phyloP scores from a whole-genome alignment of 2,888 invertebrate species.

The Nyleta sp. region DNA sequence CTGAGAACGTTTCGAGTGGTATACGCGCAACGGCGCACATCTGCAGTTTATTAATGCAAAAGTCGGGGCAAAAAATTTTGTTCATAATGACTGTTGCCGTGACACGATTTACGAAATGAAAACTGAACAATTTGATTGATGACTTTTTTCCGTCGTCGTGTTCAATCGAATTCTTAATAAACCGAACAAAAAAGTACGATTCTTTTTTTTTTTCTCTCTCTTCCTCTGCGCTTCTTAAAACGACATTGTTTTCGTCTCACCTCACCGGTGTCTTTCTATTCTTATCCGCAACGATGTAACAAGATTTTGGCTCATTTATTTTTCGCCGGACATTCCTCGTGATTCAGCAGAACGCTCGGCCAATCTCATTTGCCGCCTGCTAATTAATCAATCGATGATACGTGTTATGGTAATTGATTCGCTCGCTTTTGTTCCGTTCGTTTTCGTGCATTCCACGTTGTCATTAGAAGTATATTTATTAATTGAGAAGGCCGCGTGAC shows the following conservation, averaged over 20 bases:
- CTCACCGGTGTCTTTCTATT: slow-evolving; percentile 59
- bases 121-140: too few relatives aligned
- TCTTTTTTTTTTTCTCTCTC: too few relatives aligned
- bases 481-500: too few relatives aligned
- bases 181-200: too few relatives aligned
- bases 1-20: slow-evolving; percentile 2
- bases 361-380: slow-evolving; percentile 34
- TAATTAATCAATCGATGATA: slow-evolving; percentile 56
- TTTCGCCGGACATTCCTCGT: slow-evolving; percentile 46
- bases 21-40: not conserved
- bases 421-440: slow-evolving; percentile 5
- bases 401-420: slow-evolving; percentile 51
- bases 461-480: slow-evolving; percentile 27
- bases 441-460: not conserved
- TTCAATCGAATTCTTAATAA: too few relatives aligned
- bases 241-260: slow-evolving; percentile 66
- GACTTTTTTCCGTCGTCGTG: not conserved
- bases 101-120: slow-evolving; percentile 18
- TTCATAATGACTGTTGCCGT: slow-evolving; percentile 8
- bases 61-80: slow-evolving; percentile 2
- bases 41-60: slow-evolving; percentile 1
- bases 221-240: slow-evolving; percentile 56
- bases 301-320: slow-evolving; percentile 57
- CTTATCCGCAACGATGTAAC: slow-evolving; percentile 60
- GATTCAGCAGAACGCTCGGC: slow-evolving; percentile 56